Evolutionary conservation across 2,797 vertebrate species (phyloP).

Genomic region (Gephyroberyx darwinii): DNA sequence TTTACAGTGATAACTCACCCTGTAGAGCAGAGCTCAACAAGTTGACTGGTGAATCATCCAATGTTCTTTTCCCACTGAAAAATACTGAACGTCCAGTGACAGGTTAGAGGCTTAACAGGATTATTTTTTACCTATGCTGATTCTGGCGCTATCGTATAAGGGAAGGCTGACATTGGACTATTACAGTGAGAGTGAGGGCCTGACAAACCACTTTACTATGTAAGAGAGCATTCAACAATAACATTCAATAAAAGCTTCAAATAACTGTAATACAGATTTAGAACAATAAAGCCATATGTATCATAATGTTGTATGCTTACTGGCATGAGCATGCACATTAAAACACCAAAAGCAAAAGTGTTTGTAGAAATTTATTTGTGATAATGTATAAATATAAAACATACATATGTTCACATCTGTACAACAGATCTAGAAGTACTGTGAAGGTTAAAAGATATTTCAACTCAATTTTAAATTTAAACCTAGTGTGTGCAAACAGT

Average conservation of each 20-base stretch:
- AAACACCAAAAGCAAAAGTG: slow-evolving; percentile 27
- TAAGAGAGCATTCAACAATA: neutral
- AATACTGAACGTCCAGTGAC: neutral
- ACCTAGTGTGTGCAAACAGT: slow-evolving; percentile 68
- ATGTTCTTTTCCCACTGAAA: slow-evolving; percentile 8
- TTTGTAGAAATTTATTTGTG: slow-evolving; percentile 83
- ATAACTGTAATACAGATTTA: slow-evolving; percentile 20
- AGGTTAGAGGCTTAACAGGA: neutral
- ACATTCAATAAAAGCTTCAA: slow-evolving; percentile 9
- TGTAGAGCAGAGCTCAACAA: neutral
- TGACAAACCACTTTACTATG: neutral
- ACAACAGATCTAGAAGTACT: slow-evolving; percentile 76
- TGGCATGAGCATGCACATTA: slow-evolving; percentile 41
- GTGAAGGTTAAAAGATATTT: slow-evolving; percentile 71
- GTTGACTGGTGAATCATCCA: neutral
- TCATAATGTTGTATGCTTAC: slow-evolving; percentile 66
- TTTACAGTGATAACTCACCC: slow-evolving; percentile 3
- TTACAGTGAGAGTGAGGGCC: neutral
- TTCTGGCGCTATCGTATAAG: slow-evolving; percentile 2
- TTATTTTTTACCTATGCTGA: neutral
- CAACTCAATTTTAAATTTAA: slow-evolving; percentile 49
- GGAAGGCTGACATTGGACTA: neutral
- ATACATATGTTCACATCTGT: slow-evolving; percentile 78
- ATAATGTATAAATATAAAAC: slow-evolving; percentile 87
- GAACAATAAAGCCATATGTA: slow-evolving; percentile 66